Evolutionary conservation across 2,888 invertebrate species (phyloP).

Genomic region (Cynaeus angustus): DNA sequence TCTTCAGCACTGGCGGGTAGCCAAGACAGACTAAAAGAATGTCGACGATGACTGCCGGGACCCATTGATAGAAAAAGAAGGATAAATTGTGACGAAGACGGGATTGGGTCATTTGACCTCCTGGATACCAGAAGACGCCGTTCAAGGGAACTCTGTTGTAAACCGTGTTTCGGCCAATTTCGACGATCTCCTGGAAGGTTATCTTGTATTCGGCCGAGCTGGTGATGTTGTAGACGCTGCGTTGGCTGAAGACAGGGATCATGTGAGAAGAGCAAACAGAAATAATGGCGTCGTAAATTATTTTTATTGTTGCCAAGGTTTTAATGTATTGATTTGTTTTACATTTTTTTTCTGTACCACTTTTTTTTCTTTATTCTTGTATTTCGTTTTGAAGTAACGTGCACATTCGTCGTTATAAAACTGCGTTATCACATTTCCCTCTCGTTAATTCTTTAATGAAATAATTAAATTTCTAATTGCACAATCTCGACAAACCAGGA

Average conservation of each 20-base stretch:
- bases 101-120: conserved; percentile 86
- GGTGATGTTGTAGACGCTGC: conserved; percentile 82
- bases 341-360: no score
- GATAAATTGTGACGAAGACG: conserved; percentile 82
- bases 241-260: conserved; percentile 3
- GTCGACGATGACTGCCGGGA: conserved; percentile 93
- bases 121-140: conserved; percentile 88
- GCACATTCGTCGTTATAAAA: not conserved
- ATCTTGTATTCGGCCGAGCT: conserved; percentile 87
- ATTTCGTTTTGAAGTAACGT: no score
- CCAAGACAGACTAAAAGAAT: conserved; percentile 84
- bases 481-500: not conserved
- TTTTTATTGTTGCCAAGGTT: no score
- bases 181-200: conserved; percentile 94
- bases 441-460: not conserved
- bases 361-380: no score
- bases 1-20: conserved; percentile 88
- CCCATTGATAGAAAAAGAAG: conserved; percentile 89
- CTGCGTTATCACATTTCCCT: no score
- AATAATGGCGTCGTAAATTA: no score
- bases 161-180: conserved; percentile 84
- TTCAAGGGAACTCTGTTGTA: conserved; percentile 89
- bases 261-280: no score
- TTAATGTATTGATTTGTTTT: no score
- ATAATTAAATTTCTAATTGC: not conserved